phyloP scores from a whole-genome alignment of 2,797 vertebrate species.

The Phyllotis vaccarum region DNA sequence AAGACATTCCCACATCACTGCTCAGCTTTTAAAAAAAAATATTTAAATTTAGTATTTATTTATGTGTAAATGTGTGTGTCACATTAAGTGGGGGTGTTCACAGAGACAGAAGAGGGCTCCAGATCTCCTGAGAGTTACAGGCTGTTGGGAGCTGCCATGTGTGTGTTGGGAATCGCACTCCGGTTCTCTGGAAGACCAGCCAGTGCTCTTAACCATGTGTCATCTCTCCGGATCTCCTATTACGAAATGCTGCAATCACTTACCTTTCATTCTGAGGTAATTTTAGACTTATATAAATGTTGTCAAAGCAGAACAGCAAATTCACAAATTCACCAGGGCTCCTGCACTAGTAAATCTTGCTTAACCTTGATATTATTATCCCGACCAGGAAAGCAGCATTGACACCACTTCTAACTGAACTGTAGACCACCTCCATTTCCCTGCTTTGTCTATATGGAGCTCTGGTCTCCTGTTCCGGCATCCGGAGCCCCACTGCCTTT shows the following conservation, averaged over 20 bases:
- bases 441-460: accelerated
- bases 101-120: not conserved
- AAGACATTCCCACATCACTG: too few species aligned
- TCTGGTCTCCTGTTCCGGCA: not conserved
- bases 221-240: not conserved
- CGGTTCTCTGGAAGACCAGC: not conserved
- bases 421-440: not conserved
- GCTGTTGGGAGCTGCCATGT: not conserved
- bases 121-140: not conserved
- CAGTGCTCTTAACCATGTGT: not conserved
- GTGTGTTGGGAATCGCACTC: not conserved
- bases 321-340: not conserved
- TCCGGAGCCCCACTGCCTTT: not conserved
- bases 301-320: not conserved
- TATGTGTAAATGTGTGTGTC: not conserved
- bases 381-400: not conserved
- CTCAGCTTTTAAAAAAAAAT: not conserved
- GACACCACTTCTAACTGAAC: not conserved
- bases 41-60: not conserved
- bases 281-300: constrained; percentile 18
- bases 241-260: constrained; percentile 24
- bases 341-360: not conserved
- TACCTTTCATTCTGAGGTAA: constrained; percentile 50
- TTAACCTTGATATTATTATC: not conserved
- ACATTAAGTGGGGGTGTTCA: not conserved